Percentiles rank a stretch among this genome's conserved stretches.
Conservation (phyloP, 2,797 vertebrate species). For the Sebastes miniatus region DNA sequence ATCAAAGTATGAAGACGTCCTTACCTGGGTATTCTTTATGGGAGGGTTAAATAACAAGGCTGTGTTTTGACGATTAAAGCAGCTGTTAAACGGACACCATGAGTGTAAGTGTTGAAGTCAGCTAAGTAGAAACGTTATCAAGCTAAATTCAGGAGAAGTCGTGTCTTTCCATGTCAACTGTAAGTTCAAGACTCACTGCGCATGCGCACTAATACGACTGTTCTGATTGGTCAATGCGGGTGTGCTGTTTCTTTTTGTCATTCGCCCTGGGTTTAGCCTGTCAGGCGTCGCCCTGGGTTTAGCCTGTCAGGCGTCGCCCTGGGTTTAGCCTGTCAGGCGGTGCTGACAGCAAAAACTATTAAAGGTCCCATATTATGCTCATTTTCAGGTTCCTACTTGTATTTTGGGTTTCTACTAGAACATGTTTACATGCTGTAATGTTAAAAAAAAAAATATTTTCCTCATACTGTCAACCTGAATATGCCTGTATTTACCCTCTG, state of each 20-base stretch:
- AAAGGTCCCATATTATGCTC: no score
- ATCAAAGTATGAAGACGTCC: conserved; percentile 7
- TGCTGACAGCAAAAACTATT: no score
- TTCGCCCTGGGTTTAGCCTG: background rate
- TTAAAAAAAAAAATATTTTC: no score
- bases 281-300: background rate
- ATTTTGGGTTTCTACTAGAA: no score
- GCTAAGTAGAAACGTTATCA: conserved; percentile 6
- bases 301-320: background rate
- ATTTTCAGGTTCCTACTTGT: no score
- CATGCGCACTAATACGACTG: conserved; percentile 7
- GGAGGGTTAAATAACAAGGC: background rate
- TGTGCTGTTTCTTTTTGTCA: fast-evolving
- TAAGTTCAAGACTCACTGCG: conserved; percentile 9
- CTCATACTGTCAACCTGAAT: no score
- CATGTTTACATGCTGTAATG: no score
- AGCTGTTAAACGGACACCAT: conserved; percentile 4
- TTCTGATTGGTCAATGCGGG: conserved; percentile 41
- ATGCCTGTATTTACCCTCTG: no score
- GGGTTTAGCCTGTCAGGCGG: background rate
- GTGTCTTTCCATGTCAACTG: conserved; percentile 20
- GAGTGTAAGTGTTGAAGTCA: background rate
- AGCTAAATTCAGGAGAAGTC: conserved; percentile 39
- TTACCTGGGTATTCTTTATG: conserved; percentile 54
- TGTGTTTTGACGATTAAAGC: background rate